A percentile compares a stretch with the other conserved stretches of the same genome.
phyloP scores from a whole-genome alignment of 2,113 vertebrate genomes.

The Rhynchomys soricoides region DNA sequence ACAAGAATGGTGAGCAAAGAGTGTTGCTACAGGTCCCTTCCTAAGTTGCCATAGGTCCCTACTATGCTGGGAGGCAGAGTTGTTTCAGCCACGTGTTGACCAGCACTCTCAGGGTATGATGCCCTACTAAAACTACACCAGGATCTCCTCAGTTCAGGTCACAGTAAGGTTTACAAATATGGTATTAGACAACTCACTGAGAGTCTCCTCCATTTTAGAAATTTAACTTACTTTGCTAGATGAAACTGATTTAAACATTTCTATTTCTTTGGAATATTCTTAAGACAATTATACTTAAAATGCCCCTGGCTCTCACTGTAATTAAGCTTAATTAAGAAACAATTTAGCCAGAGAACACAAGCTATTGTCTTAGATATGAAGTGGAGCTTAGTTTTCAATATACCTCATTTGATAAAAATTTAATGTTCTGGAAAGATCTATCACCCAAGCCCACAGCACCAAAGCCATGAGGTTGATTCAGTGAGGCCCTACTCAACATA shows the following conservation, averaged over 20 bases:
- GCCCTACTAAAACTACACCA: too few relatives aligned
- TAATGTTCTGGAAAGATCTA: slow-evolving; percentile 42
- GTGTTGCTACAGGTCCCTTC: fast-evolving
- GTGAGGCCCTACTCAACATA: slow-evolving; percentile 59
- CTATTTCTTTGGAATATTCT: slow-evolving; percentile 28
- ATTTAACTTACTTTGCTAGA: neutral
- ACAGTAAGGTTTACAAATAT: neutral
- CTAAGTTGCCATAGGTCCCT: fast-evolving
- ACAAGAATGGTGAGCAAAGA: neutral
- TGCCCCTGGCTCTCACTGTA: neutral
- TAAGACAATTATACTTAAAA: neutral
- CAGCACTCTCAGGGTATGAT: neutral
- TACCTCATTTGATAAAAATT: slow-evolving; percentile 51
- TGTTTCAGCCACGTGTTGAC: fast-evolving
- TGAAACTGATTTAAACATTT: neutral
- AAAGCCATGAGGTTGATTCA: neutral
- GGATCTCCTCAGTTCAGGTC: neutral
- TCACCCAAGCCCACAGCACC: slow-evolving; percentile 31
- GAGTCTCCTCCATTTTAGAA: neutral
- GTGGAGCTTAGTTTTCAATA: slow-evolving; percentile 79
- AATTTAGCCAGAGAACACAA: slow-evolving; percentile 41
- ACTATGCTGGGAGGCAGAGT: neutral
- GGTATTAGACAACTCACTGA: neutral
- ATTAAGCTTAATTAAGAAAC: neutral
- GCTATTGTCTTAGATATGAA: neutral